Evolutionary conservation across 2,797 vertebrate genomes (phyloP).

Genomic region (Oceanodroma leucorhoa): DNA sequence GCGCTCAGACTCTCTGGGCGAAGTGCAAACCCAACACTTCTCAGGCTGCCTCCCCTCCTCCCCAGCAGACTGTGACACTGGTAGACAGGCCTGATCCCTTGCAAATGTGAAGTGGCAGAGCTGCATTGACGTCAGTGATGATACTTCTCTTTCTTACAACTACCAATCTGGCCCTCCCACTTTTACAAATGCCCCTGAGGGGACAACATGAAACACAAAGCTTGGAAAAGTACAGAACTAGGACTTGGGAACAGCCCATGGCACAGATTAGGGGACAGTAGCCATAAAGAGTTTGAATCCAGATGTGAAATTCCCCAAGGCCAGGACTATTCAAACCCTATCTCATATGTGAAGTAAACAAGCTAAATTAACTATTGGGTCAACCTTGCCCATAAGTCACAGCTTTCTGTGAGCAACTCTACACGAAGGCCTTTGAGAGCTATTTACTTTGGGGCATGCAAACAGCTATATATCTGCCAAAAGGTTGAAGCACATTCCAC

Average conservation of each 20-base stretch:
- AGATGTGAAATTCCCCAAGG: constrained; percentile 55
- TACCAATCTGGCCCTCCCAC: constrained; percentile 49
- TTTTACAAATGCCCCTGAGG: constrained; percentile 43
- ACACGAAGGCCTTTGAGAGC: not conserved
- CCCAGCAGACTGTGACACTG: constrained; percentile 28
- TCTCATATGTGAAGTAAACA: constrained; percentile 18
- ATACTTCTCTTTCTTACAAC: constrained; percentile 48
- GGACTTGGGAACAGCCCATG: constrained; percentile 50
- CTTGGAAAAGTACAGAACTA: constrained; percentile 56
- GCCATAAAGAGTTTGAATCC: constrained; percentile 60
- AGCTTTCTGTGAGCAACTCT: not conserved
- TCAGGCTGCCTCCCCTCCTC: constrained; percentile 42
- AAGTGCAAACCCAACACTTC: constrained; percentile 34
- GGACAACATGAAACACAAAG: constrained; percentile 60
- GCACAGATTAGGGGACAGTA: constrained; percentile 63
- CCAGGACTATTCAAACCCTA: constrained; percentile 37
- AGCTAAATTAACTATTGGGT: constrained; percentile 41
- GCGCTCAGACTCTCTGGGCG: not conserved
- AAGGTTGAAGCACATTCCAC: not conserved
- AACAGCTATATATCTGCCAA: not conserved
- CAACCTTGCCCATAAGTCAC: constrained; percentile 23
- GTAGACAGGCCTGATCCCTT: constrained; percentile 28
- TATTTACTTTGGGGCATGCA: not conserved
- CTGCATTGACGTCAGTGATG: constrained; percentile 54
- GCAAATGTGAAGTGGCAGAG: constrained; percentile 42